A percentile compares a stretch with the other conserved stretches of the same genome.
Conservation (phyloP, 2,797 vertebrate species). For the Lagodon rhomboides region DNA sequence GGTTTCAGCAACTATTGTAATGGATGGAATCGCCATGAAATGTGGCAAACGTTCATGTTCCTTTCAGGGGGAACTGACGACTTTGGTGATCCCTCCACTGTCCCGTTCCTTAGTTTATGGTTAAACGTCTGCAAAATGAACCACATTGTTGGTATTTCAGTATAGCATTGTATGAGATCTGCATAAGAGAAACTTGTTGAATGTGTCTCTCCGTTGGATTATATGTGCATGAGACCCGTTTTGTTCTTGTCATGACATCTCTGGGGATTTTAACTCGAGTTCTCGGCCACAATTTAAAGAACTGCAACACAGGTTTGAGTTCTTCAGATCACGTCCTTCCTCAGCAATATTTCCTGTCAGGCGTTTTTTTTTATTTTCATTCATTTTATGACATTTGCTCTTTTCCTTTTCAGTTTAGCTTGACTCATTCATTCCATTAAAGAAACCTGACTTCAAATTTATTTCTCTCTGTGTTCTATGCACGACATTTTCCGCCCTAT, state of each 20-base stretch:
- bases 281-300: not conserved
- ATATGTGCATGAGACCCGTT: too few relatives aligned
- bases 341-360: not conserved
- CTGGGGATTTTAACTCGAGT: not conserved
- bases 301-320: not conserved
- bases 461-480: constrained; percentile 11
- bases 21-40: not conserved
- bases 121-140: too few relatives aligned
- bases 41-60: not conserved
- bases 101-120: not conserved
- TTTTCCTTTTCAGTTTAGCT: constrained; percentile 16
- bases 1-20: not conserved
- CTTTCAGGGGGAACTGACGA: too few relatives aligned
- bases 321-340: not conserved
- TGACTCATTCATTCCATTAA: constrained; percentile 16
- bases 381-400: constrained; percentile 17
- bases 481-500: constrained; percentile 32
- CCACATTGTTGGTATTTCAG: too few relatives aligned
- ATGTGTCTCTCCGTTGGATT: too few relatives aligned
- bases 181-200: too few relatives aligned
- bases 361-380: not conserved
- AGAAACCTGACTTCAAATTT: constrained; percentile 31
- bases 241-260: not conserved
- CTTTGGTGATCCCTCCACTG: not conserved
- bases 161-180: not conserved